These are phyloP conservation scores for Acanthochromis polyacanthus DNA, from an alignment of 2,113 vertebrate species.

Conservation along the genomic window DNA sequence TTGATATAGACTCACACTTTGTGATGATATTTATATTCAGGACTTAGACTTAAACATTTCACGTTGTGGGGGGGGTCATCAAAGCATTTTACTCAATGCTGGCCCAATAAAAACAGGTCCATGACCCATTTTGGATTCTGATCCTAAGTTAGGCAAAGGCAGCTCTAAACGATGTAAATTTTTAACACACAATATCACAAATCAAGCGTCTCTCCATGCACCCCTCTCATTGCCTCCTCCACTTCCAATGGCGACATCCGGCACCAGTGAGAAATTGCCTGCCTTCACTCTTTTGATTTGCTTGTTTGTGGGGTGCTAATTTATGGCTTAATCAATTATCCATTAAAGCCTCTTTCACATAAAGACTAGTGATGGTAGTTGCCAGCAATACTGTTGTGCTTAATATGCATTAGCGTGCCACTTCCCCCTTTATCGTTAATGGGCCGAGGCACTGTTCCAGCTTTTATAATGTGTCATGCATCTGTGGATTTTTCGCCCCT, in stretches of 20 bases:
- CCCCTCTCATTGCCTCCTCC: constrained; percentile 17
- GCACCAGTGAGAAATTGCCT: constrained; percentile 57
- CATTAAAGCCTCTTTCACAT: constrained; percentile 77
- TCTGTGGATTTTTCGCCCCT: constrained; percentile 58
- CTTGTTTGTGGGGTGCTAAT: constrained; percentile 78
- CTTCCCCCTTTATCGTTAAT: constrained; percentile 71
- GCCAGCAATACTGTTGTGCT: constrained; percentile 72
- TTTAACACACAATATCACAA: constrained; percentile 25
- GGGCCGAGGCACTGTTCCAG: constrained; percentile 62
- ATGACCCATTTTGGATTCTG: too few relatives aligned
- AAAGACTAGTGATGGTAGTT: constrained; percentile 71
- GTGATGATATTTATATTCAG: too few relatives aligned
- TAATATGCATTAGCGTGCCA: constrained; percentile 75
- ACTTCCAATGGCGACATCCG: constrained; percentile 32
- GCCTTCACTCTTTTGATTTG: constrained; percentile 76
- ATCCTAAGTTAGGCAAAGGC: too few relatives aligned
- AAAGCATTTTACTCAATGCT: too few relatives aligned
- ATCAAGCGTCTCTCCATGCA: constrained; percentile 38
- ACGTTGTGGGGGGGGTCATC: too few relatives aligned
- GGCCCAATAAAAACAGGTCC: too few relatives aligned
- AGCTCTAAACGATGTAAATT: not conserved
- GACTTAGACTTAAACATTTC: too few relatives aligned
- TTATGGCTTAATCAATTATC: constrained; percentile 83
- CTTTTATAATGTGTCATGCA: constrained; percentile 66
- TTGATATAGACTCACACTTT: too few relatives aligned